Base-by-base conservation (phyloP, 2,888 invertebrate species). In the Lagria hirta region DNA sequence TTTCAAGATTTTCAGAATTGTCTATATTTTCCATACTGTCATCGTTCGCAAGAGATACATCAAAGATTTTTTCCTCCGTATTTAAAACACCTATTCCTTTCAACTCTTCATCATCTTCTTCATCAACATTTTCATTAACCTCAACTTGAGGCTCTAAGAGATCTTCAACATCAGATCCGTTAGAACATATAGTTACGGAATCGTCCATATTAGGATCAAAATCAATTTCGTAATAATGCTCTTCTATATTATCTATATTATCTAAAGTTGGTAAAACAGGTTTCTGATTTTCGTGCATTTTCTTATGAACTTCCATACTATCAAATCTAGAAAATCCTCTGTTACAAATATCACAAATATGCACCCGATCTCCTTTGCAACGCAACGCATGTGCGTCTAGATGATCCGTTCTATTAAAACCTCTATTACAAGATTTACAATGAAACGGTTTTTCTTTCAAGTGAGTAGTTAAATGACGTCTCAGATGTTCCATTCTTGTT, bases 311-410 rank as follows among this genome's bases (percentile, higher is more conserved):
- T 38, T 69, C 68, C 3, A 73, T 56, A 49, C 70, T 70, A 50
- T 73, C 72, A 30, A 65, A 68, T 3, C 72, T 59, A 34, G 66
- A 67, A 48, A 73, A 74, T 2, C 70, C 68, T 55, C 73, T 73
- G 48, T 71, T 70, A 51, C 75, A 75, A 30, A 75, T 65, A 51
- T 74, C 70, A 54, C 75, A 74, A 24, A 71, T 65, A 49, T 71
- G 68, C 2, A 72, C 69, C 43, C 65, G 65, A 44, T 73, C 73
- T 2, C 74, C 73, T 58, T 70, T 70, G 51, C 72, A 72, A 26
- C 67, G 59, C 14, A 64, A 64, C 5, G 58, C 47, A 46, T 73
- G 73, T 43, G 65, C 67, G 16, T 63, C 58, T 38, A 72, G 58
- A 55, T 72, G 70, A 49, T 72, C 72, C 1, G 65, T 51, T 22